Percentiles rank a stretch among this genome's conserved stretches.
Conservation (phyloP, 2,888 invertebrate species). For the Argyresthia albistria region DNA sequence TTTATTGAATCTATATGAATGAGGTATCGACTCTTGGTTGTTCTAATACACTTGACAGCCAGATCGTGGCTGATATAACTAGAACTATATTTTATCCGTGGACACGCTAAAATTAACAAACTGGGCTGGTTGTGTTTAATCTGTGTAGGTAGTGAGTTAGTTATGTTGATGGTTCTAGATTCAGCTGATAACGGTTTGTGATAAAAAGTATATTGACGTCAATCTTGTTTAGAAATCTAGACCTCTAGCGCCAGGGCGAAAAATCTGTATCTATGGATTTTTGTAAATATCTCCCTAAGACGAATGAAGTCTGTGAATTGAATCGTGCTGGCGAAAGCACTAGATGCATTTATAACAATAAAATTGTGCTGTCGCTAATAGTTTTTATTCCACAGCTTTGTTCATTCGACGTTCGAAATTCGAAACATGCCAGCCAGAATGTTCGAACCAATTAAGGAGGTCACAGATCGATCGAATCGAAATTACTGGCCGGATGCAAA, state of each 20-base stretch:
- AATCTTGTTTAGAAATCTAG: too few species aligned
- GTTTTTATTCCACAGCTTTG: too few species aligned
- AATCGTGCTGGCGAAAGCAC: too few species aligned
- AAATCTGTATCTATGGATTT: too few species aligned
- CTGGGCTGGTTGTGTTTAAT: neutral
- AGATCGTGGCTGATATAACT: conserved; percentile 3
- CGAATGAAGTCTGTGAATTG: too few species aligned
- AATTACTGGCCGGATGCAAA: conserved; percentile 37
- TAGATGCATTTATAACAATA: too few species aligned
- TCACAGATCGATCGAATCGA: conserved; percentile 48
- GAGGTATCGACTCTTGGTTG: conserved; percentile 4
- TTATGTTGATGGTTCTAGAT: too few species aligned
- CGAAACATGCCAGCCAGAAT: conserved; percentile 22
- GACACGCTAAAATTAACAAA: conserved; percentile 4
- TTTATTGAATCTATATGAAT: conserved; percentile 6
- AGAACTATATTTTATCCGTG: conserved; percentile 1
- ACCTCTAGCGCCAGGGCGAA: too few species aligned
- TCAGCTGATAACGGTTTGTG: too few species aligned
- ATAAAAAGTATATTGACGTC: too few species aligned
- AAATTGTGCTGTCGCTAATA: too few species aligned
- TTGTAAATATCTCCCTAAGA: too few species aligned
- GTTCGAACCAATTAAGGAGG: conserved; percentile 36
- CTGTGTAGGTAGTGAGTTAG: neutral
- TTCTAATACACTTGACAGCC: conserved; percentile 1
- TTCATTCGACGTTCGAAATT: conserved; percentile 18